Evolutionary conservation across 2,888 invertebrate genomes (phyloP).

Genomic region (Tigriopus californicus): DNA sequence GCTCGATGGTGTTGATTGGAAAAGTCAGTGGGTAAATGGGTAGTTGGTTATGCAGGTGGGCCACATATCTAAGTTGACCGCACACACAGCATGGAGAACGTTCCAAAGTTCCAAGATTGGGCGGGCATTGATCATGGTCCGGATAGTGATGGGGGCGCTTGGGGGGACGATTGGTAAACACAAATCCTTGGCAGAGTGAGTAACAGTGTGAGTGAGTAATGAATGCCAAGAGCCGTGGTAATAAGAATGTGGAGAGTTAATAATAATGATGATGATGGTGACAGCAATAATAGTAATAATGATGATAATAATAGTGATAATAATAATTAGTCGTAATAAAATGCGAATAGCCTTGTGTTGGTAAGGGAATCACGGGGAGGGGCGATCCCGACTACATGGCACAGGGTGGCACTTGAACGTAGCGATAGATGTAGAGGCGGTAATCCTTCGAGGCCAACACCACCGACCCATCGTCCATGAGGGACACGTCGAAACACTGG

Average conservation of each 20-base stretch:
- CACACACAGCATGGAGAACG: no score
- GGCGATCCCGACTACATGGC: background rate
- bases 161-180: background rate
- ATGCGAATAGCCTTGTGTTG: background rate
- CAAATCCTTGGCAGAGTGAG: background rate
- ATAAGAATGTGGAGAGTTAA: background rate
- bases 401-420: slow-evolving; percentile 28
- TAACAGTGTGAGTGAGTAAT: background rate
- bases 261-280: background rate
- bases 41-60: background rate
- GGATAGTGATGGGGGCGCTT: no score
- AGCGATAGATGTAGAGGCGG: slow-evolving; percentile 95
- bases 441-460: slow-evolving; percentile 98
- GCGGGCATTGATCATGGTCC: no score
- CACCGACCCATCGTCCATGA: slow-evolving; percentile 96
- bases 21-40: no score
- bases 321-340: background rate
- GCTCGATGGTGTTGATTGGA: background rate
- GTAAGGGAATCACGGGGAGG: background rate
- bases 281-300: background rate
- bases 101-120: no score
- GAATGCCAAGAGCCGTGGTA: background rate
- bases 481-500: slow-evolving; percentile 96
- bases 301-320: background rate
- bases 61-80: no score